Percentiles rank a stretch among this genome's conserved stretches.
phyloP scores from a whole-genome alignment of 2,888 invertebrate genomes.

The Torymus aiolomorphi region DNA sequence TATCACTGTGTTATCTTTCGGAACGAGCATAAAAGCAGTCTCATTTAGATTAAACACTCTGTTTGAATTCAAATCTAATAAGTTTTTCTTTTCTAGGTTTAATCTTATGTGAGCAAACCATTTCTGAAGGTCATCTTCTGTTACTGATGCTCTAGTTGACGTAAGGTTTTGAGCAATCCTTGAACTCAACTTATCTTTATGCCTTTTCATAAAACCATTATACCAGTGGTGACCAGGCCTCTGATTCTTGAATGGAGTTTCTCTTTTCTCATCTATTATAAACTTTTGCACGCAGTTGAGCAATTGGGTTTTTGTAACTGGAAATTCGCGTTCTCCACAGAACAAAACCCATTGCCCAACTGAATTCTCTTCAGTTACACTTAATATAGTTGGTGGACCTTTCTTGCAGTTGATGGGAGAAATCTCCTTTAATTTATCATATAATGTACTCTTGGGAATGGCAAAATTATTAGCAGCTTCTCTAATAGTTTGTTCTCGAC shows the following conservation, averaged over 20 bases:
- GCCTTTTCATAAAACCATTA: conserved; percentile 63
- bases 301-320: conserved; percentile 17
- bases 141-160: conserved; percentile 64
- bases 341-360: conserved; percentile 25
- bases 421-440: background rate
- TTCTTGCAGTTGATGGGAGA: conserved; percentile 29
- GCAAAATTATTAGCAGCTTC: background rate
- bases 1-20: conserved; percentile 61
- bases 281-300: conserved; percentile 25
- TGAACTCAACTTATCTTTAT: conserved; percentile 60
- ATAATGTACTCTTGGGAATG: conserved; percentile 16
- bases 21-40: conserved; percentile 61
- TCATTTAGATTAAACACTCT: conserved; percentile 64
- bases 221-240: conserved; percentile 63
- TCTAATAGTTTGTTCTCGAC: background rate
- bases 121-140: conserved; percentile 63
- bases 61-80: conserved; percentile 60
- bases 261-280: background rate
- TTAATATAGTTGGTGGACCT: conserved; percentile 26
- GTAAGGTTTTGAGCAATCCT: conserved; percentile 63
- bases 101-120: conserved; percentile 66
- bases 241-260: conserved; percentile 50
- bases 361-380: conserved; percentile 16
- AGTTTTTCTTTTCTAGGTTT: conserved; percentile 58
- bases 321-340: conserved; percentile 15